phyloP scores from a whole-genome alignment of 2,888 invertebrate genomes.

The Habrosyne pyritoides region DNA sequence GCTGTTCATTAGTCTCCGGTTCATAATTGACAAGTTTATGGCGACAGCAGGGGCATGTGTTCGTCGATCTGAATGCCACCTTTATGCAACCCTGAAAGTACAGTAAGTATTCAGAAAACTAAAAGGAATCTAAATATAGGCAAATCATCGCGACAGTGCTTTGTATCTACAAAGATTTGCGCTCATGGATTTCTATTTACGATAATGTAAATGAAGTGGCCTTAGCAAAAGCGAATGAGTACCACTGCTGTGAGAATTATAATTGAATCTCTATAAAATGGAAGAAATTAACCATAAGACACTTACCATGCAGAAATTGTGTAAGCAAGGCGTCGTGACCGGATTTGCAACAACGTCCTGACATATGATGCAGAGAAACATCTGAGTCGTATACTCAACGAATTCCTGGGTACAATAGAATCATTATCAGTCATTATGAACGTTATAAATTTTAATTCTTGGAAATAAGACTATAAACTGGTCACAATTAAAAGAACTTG shows the following conservation, averaged over 20 bases:
- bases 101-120: too few relatives aligned
- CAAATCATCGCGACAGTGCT: too few relatives aligned
- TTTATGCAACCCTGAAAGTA: conserved; percentile 85
- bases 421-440: too few relatives aligned
- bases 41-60: conserved; percentile 89
- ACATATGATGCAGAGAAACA: conserved; percentile 91
- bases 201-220: too few relatives aligned
- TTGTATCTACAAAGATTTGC: too few relatives aligned
- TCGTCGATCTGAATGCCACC: conserved; percentile 85
- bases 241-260: not conserved
- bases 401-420: conserved; percentile 75
- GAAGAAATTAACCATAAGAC: not conserved
- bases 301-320: conserved; percentile 89
- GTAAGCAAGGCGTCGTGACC: conserved; percentile 88
- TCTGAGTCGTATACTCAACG: conserved; percentile 84
- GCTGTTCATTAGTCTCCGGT: conserved; percentile 80
- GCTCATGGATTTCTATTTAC: too few relatives aligned
- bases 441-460: too few relatives aligned
- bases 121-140: too few relatives aligned
- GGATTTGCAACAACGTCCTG: conserved; percentile 88
- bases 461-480: too few relatives aligned
- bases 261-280: not conserved
- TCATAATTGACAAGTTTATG: conserved; percentile 82
- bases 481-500: too few relatives aligned
- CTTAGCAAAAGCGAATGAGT: not conserved